Evolutionary conservation across 1,140 invertebrate species (phyloP), one percentile per base, ranked within the genome.

Genomic region (Caerostris darwini): DNA sequence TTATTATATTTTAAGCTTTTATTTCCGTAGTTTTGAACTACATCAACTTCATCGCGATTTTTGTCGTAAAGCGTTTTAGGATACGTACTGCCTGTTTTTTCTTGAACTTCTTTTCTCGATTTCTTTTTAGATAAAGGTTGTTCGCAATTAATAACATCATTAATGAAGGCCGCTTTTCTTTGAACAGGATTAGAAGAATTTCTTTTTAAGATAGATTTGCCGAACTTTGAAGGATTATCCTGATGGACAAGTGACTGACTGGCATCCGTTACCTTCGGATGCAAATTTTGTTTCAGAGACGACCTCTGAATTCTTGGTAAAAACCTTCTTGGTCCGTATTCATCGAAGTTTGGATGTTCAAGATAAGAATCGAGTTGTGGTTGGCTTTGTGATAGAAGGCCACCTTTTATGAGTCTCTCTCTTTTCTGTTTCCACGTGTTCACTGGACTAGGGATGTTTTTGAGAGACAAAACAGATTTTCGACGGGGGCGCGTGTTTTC

Each of bases 351-450:
- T 6, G 17, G 6, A n/a, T 85, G 58, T 34, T 59, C 4, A n/a
- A 85, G 57, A 58, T 8, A 19, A 7, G 17, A n/a, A 85, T 85
- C 57, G 3, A 19, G 34, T 6, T 7, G n/a, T 3, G 56, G 8
- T n/a, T 58, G 57, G n/a, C 57, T 57, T 3, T 57, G 56, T 12
- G 14, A 57, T 54, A 14, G 7, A 5, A 17, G 8, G 14, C 10
- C 8, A 34, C 19, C 57, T 19, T 57, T 19, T 3, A 85, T 5
- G 7, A 85, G 57, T 85, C 56, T 85, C 8, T 57, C n/a, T 3
- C 83, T 7, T 14, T 85, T 85, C 58, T 59, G n/a, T 58, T 58
- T 57, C 83, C 83, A 85, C 83, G 19, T 59, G 12, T 59, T 57
- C 57, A 85, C 3, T 10, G 57, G 53, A 10, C 56, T 34, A 19